phyloP scores from a whole-genome alignment of 2,113 vertebrate species.

The Tursiops truncatus region DNA sequence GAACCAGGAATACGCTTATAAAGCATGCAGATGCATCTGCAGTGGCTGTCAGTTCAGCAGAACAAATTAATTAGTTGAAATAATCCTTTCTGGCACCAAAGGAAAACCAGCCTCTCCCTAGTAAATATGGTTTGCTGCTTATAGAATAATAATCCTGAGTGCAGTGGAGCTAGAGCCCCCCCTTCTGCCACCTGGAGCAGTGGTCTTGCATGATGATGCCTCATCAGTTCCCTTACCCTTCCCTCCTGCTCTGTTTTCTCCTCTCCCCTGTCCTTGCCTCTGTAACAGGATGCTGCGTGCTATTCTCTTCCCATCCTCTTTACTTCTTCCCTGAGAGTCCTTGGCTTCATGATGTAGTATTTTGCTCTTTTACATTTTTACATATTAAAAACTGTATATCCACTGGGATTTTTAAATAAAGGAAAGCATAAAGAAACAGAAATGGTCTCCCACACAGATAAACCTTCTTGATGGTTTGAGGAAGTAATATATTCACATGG shows the following conservation, averaged over 20 bases:
- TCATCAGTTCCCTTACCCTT: not conserved
- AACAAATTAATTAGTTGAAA: conserved; percentile 67
- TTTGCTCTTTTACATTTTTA: not conserved
- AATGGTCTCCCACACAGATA: not conserved
- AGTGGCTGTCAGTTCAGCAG: conserved; percentile 43
- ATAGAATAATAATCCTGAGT: not conserved
- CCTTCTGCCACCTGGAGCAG: not conserved
- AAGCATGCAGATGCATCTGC: not conserved
- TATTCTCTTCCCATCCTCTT: not conserved
- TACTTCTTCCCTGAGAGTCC: not conserved
- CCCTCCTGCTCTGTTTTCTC: not conserved
- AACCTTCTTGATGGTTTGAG: not conserved
- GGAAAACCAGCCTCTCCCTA: conserved; percentile 15
- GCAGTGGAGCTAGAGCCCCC: not conserved
- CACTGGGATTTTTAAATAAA: not conserved
- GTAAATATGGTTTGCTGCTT: conserved; percentile 22
- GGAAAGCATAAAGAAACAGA: not conserved
- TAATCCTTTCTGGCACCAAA: conserved; percentile 39
- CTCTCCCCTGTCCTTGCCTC: not conserved
- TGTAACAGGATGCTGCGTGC: not conserved
- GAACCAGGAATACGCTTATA: conserved; percentile 11
- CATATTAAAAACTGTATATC: not conserved
- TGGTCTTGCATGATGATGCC: not conserved
- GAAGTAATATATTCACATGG: not conserved
- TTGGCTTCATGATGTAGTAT: not conserved